These are phyloP conservation scores for Liopterus haemorrhoidalis DNA, from an alignment of 2,888 invertebrate species.

Conservation along the genomic window DNA sequence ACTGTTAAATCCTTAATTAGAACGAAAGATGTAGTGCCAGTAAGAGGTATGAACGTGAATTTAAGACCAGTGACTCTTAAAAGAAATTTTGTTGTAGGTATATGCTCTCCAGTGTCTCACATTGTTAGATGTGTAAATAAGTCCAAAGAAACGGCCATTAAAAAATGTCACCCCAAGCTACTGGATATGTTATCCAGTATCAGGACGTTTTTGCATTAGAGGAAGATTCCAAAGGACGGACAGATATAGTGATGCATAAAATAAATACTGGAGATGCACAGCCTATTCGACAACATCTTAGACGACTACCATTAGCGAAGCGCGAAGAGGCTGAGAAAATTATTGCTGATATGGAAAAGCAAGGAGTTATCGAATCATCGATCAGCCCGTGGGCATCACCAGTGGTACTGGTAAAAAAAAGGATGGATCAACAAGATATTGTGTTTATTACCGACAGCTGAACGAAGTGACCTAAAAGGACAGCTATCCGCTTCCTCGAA, in stretches of 20 bases:
- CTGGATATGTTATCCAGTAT: background rate
- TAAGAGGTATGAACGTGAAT: background rate
- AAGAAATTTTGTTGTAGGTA: too few relatives aligned
- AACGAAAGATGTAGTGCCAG: background rate
- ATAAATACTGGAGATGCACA: too few relatives aligned
- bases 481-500: too few relatives aligned
- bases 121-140: too few relatives aligned
- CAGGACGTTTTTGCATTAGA: background rate
- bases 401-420: too few relatives aligned
- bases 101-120: too few relatives aligned
- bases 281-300: background rate
- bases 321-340: constrained; percentile 8
- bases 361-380: too few relatives aligned
- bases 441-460: too few relatives aligned
- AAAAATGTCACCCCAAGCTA: constrained; percentile 4
- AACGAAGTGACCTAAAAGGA: too few relatives aligned
- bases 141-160: constrained; percentile 2
- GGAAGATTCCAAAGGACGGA: constrained; percentile 1
- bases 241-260: constrained; percentile 3
- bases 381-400: too few relatives aligned
- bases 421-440: background rate
- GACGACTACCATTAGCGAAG: constrained; percentile 1
- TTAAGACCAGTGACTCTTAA: too few relatives aligned
- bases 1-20: background rate
- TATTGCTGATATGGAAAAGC: constrained; percentile 2